Conservation (phyloP, 1,140 invertebrate genomes). For the Achroia grisella region DNA sequence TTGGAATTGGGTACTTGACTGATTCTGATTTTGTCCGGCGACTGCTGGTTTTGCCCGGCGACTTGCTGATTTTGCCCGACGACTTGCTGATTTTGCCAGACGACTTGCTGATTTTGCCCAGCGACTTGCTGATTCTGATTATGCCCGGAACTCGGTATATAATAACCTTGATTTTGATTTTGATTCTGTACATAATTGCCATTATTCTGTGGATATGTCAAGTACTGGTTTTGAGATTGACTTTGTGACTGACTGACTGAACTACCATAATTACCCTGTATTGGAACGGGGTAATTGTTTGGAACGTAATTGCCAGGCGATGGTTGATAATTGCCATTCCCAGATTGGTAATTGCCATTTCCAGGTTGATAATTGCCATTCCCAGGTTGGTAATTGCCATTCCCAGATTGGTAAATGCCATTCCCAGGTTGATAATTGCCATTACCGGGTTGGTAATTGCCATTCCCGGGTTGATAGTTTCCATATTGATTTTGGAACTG, state of each 20-base stretch:
- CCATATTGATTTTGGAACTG: conserved; percentile 29
- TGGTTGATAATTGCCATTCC: conserved; percentile 4
- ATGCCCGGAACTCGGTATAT: conserved; percentile 3
- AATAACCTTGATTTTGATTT: conserved; percentile 11
- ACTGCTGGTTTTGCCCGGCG: background rate
- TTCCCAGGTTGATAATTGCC: conserved; percentile 1
- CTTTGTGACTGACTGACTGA: conserved; percentile 19
- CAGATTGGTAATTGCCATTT: conserved; percentile 11
- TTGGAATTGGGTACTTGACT: conserved; percentile 3
- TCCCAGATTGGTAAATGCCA: background rate
- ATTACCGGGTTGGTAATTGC: conserved; percentile 1
- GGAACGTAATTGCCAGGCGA: background rate
- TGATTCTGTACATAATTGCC: conserved; percentile 13
- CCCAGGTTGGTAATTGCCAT: conserved; percentile 1
- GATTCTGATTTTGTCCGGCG: background rate
- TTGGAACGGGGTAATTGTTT: background rate
- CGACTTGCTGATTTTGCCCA: too few relatives aligned
- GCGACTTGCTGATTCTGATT: background rate
- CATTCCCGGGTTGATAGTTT: conserved; percentile 19
- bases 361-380: conserved; percentile 18
- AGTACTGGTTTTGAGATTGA: conserved; percentile 27
- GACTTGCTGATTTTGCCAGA: background rate
- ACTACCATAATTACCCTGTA: conserved; percentile 1
- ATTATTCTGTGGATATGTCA: conserved; percentile 22
- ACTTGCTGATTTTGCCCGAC: background rate